phyloP scores from a whole-genome alignment of 2,797 vertebrate genomes.

The Bucorvus abyssinicus region DNA sequence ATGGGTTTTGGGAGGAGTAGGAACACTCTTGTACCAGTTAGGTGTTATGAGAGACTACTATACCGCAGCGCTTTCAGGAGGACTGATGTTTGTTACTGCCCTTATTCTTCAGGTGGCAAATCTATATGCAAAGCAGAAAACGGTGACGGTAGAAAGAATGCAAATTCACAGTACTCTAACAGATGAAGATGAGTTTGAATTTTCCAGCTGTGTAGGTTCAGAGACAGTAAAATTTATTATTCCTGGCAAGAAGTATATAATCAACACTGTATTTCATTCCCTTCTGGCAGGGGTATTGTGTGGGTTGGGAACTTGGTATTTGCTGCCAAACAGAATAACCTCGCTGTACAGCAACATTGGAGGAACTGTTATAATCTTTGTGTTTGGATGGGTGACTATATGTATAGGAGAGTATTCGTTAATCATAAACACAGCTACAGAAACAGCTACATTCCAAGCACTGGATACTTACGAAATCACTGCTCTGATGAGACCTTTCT shows the following conservation, averaged over 20 bases:
- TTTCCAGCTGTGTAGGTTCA: slow-evolving; percentile 88
- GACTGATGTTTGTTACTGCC: slow-evolving; percentile 88
- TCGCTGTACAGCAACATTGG: slow-evolving; percentile 84
- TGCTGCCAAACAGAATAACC: slow-evolving; percentile 88
- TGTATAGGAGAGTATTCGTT: slow-evolving; percentile 96
- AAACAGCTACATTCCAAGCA: slow-evolving; percentile 94
- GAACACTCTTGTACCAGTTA: slow-evolving; percentile 89
- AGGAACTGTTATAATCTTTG: slow-evolving; percentile 83
- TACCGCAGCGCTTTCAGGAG: slow-evolving; percentile 84
- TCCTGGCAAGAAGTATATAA: slow-evolving; percentile 90
- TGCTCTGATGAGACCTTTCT: slow-evolving; percentile 92
- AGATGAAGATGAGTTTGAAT: slow-evolving; percentile 96
- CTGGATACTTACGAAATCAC: slow-evolving; percentile 95
- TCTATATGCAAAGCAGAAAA: slow-evolving; percentile 81
- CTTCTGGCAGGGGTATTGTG: slow-evolving; percentile 88
- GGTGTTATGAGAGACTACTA: slow-evolving; percentile 83
- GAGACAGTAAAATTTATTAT: slow-evolving; percentile 94
- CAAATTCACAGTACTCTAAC: slow-evolving; percentile 84
- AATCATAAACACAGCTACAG: slow-evolving; percentile 91
- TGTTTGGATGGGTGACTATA: slow-evolving; percentile 92
- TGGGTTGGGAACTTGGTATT: slow-evolving; percentile 94
- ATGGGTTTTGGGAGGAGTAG: slow-evolving; percentile 91
- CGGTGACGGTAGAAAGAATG: slow-evolving; percentile 84
- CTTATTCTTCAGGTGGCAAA: slow-evolving; percentile 85
- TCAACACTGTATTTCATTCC: slow-evolving; percentile 88